Evolutionary conservation across 2,888 invertebrate species (phyloP), one percentile per base, ranked within the genome.

Genomic region (Troides aeacus): DNA sequence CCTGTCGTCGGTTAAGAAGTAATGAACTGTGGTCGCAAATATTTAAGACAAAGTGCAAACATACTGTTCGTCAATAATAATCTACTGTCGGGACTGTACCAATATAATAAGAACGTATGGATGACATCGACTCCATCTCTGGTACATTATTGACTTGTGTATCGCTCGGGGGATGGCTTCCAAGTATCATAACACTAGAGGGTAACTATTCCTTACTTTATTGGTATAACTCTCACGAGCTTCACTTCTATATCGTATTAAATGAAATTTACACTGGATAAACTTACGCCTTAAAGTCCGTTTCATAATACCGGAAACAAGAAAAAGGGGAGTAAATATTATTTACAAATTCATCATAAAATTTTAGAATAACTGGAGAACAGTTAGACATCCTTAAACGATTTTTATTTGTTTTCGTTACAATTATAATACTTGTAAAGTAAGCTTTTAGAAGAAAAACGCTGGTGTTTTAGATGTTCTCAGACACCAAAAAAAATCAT

Each of bases 61-160:
- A 58, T 50, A 24, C 0, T 56, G 62, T 21, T 65, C 61, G 61
- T 21, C 67, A 46, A 46, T 60, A 70, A 66, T 70, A 70, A 70
- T 70, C 60, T 64, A 64, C 30, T 61, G 57, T 70, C 46, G 61
- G 30, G 5, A 56, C 42, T 64, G 15, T 66, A 56, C 57, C 56
- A 57, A 70, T 70, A 70, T 67, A 64, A 56, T 36, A 53, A n/a
- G 63, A 30, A 67, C 67, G 70, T 70, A 66, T 57, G 50, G 64
- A 39, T 46, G 64, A 61, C 57, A 61, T 8, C 63, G 66, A 67
- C 53, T 61, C 64, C 60, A 61, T 67, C 64, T 66, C 30, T 42
- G 53, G 8, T 50, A 58, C 59, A 68, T 72, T 72, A 72, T 73
- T 72, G 72, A 72, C 72, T 72, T 66, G 68, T 42, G 67, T 67